Evolutionary conservation across 2,797 vertebrate species (phyloP).

Genomic region (Poecilia gillii): DNA sequence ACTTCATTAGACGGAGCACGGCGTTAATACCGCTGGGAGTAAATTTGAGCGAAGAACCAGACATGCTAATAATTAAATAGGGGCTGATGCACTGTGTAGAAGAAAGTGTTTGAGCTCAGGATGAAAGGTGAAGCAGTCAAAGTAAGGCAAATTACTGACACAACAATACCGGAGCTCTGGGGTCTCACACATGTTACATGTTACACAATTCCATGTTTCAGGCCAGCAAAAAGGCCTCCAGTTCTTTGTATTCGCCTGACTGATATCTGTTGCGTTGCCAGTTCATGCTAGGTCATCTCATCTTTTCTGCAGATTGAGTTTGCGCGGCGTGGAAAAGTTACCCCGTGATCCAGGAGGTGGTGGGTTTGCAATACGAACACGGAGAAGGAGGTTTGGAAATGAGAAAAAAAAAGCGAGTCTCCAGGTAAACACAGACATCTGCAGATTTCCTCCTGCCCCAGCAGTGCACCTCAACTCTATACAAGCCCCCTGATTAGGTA

Average conservation of each 20-base stretch:
- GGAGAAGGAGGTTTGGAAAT: not conserved
- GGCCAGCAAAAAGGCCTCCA: constrained; percentile 23
- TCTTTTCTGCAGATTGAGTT: constrained; percentile 33
- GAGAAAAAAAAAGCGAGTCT: not conserved
- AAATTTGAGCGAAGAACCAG: constrained; percentile 60
- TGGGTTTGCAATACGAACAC: constrained; percentile 2
- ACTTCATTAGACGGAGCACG: constrained; percentile 59
- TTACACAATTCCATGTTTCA: constrained; percentile 28
- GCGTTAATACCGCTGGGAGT: constrained; percentile 35
- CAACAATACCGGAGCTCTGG: constrained; percentile 30
- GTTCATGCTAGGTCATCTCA: constrained; percentile 40
- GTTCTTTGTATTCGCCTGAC: constrained; percentile 25
- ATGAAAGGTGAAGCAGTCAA: constrained; percentile 36
- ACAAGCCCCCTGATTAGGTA: constrained; percentile 53
- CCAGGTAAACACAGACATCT: constrained; percentile 36
- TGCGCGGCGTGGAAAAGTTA: constrained; percentile 34
- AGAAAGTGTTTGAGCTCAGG: constrained; percentile 18
- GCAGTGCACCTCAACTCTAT: constrained; percentile 52
- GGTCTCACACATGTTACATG: constrained; percentile 36
- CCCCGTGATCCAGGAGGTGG: constrained; percentile 20
- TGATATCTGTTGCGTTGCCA: constrained; percentile 24
- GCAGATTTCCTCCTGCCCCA: constrained; percentile 51
- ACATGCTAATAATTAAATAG: constrained; percentile 44
- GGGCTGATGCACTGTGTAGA: constrained; percentile 16
- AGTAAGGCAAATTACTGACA: constrained; percentile 38